Conservation (phyloP, 2,113 vertebrate species). For the Dermatemys mawii region DNA sequence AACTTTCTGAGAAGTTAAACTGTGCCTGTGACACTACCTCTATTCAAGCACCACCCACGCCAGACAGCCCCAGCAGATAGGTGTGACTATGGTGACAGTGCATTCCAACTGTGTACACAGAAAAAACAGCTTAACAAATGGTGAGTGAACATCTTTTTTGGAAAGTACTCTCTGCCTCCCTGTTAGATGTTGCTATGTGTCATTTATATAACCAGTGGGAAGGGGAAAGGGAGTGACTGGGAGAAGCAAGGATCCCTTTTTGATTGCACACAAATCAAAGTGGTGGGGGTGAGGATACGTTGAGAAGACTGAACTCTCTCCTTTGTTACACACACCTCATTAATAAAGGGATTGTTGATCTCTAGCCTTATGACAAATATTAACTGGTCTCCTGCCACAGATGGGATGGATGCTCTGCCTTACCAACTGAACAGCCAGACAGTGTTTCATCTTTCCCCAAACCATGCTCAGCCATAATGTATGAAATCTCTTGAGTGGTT, state of each 20-base stretch:
- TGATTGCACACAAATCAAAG: neutral
- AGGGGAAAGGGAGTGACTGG: neutral
- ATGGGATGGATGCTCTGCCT: neutral
- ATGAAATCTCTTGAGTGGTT: neutral
- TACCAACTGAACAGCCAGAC: neutral
- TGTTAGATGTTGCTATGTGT: neutral
- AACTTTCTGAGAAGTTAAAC: neutral
- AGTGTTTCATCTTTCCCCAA: neutral
- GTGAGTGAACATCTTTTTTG: neutral
- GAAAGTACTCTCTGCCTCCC: neutral
- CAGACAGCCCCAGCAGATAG: too few species aligned
- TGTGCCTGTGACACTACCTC: neutral
- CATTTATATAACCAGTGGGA: neutral
- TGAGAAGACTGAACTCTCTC: neutral
- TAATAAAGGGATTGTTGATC: neutral
- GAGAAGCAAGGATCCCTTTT: neutral
- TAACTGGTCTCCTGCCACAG: neutral
- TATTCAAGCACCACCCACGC: neutral
- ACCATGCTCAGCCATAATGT: neutral
- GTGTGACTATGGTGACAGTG: neutral
- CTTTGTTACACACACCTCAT: neutral
- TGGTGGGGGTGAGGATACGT: neutral
- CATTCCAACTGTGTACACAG: neutral
- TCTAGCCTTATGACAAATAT: neutral
- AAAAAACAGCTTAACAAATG: neutral